A percentile compares a stretch with the other conserved stretches of the same genome.
Evolutionary conservation across 2,888 invertebrate species (phyloP).

Genomic region (Boloria selene): DNA sequence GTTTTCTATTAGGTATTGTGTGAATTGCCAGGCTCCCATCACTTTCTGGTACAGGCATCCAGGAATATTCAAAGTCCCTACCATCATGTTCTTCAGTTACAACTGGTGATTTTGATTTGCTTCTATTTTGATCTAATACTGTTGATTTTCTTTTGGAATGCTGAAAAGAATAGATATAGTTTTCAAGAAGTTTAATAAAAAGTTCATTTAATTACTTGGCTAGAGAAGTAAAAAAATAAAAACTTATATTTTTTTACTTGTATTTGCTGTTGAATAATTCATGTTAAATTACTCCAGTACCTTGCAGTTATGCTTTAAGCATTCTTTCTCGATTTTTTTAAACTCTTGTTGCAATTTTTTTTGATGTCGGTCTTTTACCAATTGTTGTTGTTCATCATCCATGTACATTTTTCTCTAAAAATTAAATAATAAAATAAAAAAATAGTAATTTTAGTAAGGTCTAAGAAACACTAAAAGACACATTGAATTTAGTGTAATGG

Average conservation of each 20-base stretch:
- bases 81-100: constrained; percentile 46
- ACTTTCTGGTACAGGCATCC: constrained; percentile 77
- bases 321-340: constrained; percentile 64
- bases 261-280: background rate
- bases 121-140: constrained; percentile 32
- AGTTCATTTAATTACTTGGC: too few relatives aligned
- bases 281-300: constrained; percentile 43
- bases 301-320: constrained; percentile 53
- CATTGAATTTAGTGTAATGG: too few relatives aligned
- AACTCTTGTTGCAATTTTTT: constrained; percentile 66
- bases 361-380: constrained; percentile 59
- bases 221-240: background rate
- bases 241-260: constrained; percentile 9
- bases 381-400: constrained; percentile 61
- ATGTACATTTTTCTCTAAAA: constrained; percentile 63
- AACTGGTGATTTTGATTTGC: constrained; percentile 52
- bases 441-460: too few relatives aligned
- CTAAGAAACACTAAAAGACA: too few relatives aligned
- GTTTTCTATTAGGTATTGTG: constrained; percentile 61
- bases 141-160: constrained; percentile 44
- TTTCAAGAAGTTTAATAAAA: too few relatives aligned
- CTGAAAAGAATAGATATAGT: constrained; percentile 41
- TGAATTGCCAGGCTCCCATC: constrained; percentile 67
- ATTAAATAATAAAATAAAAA: too few relatives aligned
- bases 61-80: constrained; percentile 67